phyloP scores from a whole-genome alignment of 92 coral and sea anemone species.

The Micromussa lordhowensis region DNA sequence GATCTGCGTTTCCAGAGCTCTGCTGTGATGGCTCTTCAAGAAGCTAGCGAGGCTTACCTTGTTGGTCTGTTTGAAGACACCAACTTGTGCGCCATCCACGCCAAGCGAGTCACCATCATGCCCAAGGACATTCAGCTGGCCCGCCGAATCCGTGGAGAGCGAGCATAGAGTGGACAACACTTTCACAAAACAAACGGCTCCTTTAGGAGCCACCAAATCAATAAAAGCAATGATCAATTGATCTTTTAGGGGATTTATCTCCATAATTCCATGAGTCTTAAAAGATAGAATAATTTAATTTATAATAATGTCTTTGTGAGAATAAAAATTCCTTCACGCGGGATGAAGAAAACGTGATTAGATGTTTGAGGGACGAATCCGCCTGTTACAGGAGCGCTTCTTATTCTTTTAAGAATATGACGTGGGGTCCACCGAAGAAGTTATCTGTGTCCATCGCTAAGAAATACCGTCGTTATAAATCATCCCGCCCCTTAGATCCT shows the following conservation, averaged over 20 bases:
- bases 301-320: too few species aligned
- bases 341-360: too few species aligned
- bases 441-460: too few species aligned
- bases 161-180: slow-evolving; percentile 29
- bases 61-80: slow-evolving; percentile 93
- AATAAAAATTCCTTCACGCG: too few species aligned
- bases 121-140: slow-evolving; percentile 93
- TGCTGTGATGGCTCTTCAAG: slow-evolving; percentile 90
- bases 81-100: slow-evolving; percentile 95
- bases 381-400: too few species aligned
- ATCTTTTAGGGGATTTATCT: not conserved
- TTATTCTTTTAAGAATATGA: too few species aligned
- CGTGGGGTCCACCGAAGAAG: too few species aligned
- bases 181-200: slow-evolving; percentile 73
- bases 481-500: too few species aligned
- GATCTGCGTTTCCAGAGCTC: slow-evolving; percentile 89
- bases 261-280: slow-evolving; percentile 60
- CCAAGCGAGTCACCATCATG: slow-evolving; percentile 94
- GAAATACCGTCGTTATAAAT: too few species aligned
- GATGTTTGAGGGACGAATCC: too few species aligned
- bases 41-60: slow-evolving; percentile 90
- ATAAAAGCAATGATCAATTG: slow-evolving; percentile 40
- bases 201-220: slow-evolving; percentile 79
- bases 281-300: slow-evolving; percentile 2
- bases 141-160: slow-evolving; percentile 88